Base-by-base conservation (phyloP, 2,797 vertebrate genomes). In the Propithecus deckenii region DNA sequence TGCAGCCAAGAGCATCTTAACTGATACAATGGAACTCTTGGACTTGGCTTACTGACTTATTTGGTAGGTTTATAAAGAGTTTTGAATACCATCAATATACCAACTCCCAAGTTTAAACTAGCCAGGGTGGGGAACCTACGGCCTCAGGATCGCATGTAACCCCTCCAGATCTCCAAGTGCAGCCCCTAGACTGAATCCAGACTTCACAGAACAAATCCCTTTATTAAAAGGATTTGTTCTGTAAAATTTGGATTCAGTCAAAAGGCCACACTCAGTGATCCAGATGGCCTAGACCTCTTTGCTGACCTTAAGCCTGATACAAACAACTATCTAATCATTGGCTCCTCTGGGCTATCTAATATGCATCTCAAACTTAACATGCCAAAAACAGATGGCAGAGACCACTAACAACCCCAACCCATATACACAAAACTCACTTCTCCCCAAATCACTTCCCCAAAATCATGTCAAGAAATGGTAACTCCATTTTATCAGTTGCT, bases 1-100 rank as follows among this genome's bases (percentile, higher is more conserved):
- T 4, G 5, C 32, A 32, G 9, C 41, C 38, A 63, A 72, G 20
- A 80, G 30, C 43, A 52, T 23, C 32, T 35, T 15, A 28, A 15
- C 18, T 13, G 57, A 55, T 2, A 11, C 0, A 13, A 14, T 9
- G 46, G 1, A 46, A 28, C 30, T 38, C 41, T 18, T 1, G 17
- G 41, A 79, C 32, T 32, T n/a, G 46, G 2, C 32, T 8, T 13
- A 43, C 61, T 61, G 52, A 41, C 50, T 32, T 9, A 28, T 15
- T 0, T 43, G 7, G 17, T 3, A 46, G 25, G 7, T 75, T 61
- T 55, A 18, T n/a, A 69, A 57, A 71, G 63, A 61, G 9, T 46
- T 86, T 7, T 4, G 55, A 18, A 5, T 8, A 35, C 20, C 20
- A 72, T 13, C 14, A 9, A 55, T 2, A 28, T 3, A 15, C 50